Evolutionary conservation across 2,888 invertebrate genomes (phyloP).

Genomic region (Idaea dimidiata): DNA sequence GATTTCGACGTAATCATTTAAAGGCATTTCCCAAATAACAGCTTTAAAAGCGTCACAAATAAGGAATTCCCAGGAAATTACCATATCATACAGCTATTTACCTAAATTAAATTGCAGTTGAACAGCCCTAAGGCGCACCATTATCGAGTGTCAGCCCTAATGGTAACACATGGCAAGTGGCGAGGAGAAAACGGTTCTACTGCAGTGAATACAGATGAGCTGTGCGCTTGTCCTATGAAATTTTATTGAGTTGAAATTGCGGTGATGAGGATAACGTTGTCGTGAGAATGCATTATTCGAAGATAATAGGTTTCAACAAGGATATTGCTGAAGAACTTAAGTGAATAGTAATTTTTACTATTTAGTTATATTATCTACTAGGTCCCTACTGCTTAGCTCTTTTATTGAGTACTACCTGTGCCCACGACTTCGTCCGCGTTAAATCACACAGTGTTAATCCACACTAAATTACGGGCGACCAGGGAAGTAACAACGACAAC

Average conservation of each 20-base stretch:
- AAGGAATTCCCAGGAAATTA: neutral
- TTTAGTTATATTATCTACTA: no score
- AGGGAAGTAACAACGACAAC: no score
- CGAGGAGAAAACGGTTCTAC: slow-evolving; percentile 43
- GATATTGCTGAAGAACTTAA: neutral
- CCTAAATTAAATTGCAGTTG: neutral
- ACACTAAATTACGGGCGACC: no score
- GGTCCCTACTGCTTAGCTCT: no score
- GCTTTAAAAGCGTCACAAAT: neutral
- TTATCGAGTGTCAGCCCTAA: slow-evolving; percentile 50
- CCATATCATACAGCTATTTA: neutral
- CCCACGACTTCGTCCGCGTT: no score
- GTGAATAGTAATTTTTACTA: neutral
- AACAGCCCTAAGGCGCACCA: slow-evolving; percentile 28
- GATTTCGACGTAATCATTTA: neutral
- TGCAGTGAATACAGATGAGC: slow-evolving; percentile 51
- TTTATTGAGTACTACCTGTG: no score
- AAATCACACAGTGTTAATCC: no score
- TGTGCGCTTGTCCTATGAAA: slow-evolving; percentile 40
- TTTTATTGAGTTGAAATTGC: slow-evolving; percentile 36
- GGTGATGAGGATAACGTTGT: slow-evolving; percentile 10
- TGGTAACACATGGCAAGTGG: slow-evolving; percentile 48
- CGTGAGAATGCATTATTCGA: neutral
- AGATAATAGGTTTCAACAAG: neutral
- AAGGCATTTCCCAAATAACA: neutral